Evolutionary conservation across 2,113 vertebrate genomes (phyloP).

Genomic region (Lates calcarifer): DNA sequence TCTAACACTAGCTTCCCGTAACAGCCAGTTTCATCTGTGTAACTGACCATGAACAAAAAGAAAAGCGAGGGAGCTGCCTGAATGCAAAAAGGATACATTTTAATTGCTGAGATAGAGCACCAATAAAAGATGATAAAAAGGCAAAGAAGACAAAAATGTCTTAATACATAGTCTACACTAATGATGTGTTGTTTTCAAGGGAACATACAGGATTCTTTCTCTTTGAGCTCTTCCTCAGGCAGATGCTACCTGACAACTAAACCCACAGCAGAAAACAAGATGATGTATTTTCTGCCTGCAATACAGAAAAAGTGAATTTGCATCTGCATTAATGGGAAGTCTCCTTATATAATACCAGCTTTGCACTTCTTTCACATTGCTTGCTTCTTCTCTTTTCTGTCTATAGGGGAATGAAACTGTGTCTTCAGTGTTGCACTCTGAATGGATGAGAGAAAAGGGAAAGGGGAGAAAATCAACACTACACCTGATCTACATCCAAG

Average conservation of each 20-base stretch:
- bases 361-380: conserved; percentile 8
- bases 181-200: conserved; percentile 41
- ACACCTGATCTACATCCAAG: conserved; percentile 1
- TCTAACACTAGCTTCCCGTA: conserved; percentile 23
- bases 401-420: conserved; percentile 2
- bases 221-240: conserved; percentile 38
- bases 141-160: conserved; percentile 9
- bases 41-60: conserved; percentile 18
- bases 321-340: conserved; percentile 33
- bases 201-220: conserved; percentile 5
- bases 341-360: conserved; percentile 7
- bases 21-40: neutral
- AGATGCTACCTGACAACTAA: conserved; percentile 39
- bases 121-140: conserved; percentile 29
- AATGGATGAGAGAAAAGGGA: neutral
- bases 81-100: conserved; percentile 25
- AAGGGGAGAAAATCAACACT: neutral
- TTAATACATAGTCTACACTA: conserved; percentile 32
- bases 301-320: conserved; percentile 2
- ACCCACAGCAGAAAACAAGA: conserved; percentile 33
- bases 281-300: neutral
- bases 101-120: conserved; percentile 37
- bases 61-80: conserved; percentile 13
- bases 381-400: neutral
- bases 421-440: neutral